Percentiles rank a stretch among this genome's conserved stretches.
These are phyloP conservation scores for Dioctria rufipes DNA, from an alignment of 2,888 invertebrate genomes.

Conservation along the genomic window DNA sequence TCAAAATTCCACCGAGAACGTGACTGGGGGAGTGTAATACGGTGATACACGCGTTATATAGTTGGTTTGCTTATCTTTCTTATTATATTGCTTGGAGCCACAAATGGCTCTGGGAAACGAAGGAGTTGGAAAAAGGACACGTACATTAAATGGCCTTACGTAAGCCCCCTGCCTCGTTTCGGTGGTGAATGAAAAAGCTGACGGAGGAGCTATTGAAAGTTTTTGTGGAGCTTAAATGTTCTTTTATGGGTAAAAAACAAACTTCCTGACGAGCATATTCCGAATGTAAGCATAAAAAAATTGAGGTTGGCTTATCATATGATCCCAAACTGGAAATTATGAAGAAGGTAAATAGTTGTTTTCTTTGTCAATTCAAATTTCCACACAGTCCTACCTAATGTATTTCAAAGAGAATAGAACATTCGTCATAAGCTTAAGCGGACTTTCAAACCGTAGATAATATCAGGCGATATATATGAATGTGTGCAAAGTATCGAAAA, in stretches of 20 bases:
- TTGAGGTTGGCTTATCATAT: too few relatives aligned
- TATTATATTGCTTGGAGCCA: conserved; percentile 43
- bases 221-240: conserved; percentile 36
- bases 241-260: conserved; percentile 26
- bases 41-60: neutral
- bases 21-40: conserved; percentile 54
- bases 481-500: too few relatives aligned
- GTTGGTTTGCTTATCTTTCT: conserved; percentile 57
- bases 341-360: too few relatives aligned
- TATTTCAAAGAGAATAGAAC: too few relatives aligned
- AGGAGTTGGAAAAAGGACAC: conserved; percentile 46
- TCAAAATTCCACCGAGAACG: conserved; percentile 46
- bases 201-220: conserved; percentile 42
- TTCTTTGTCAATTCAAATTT: too few relatives aligned
- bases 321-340: too few relatives aligned
- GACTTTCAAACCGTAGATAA: too few relatives aligned
- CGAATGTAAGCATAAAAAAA: neutral
- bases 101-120: conserved; percentile 45
- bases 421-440: too few relatives aligned
- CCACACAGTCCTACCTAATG: too few relatives aligned
- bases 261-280: neutral
- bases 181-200: conserved; percentile 37
- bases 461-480: too few relatives aligned
- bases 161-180: conserved; percentile 29
- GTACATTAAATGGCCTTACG: conserved; percentile 45